Conservation (phyloP, 2,888 invertebrate genomes). For the Polyommatus icarus region DNA sequence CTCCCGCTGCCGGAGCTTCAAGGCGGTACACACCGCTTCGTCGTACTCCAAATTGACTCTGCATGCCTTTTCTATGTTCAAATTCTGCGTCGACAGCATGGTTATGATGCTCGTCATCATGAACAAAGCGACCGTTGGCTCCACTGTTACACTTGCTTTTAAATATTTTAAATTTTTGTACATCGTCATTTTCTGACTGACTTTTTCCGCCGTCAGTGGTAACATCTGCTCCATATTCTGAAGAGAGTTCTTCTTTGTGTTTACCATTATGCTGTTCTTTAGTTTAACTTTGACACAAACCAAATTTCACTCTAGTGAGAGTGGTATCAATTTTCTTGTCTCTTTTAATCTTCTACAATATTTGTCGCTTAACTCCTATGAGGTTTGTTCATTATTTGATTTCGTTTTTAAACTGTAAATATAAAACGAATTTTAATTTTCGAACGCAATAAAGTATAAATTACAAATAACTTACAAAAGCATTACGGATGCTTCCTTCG, state of each 20-base stretch:
- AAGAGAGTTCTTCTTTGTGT: neutral
- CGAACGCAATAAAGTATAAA: neutral
- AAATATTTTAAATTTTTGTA: neutral
- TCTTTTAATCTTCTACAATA: neutral
- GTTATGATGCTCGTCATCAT: conserved; percentile 84
- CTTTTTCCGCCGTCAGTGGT: neutral
- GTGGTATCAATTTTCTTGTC: neutral
- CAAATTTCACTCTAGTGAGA: neutral
- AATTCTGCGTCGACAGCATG: conserved; percentile 88
- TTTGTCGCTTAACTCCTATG: neutral
- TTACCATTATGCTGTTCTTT: neutral
- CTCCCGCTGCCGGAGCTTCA: conserved; percentile 84
- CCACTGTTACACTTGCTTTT: conserved; percentile 4
- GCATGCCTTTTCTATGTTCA: conserved; percentile 92
- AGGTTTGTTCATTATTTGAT: neutral
- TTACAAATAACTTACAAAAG: neutral
- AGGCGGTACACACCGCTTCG: conserved; percentile 84
- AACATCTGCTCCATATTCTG: conserved; percentile 1
- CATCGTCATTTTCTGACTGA: neutral
- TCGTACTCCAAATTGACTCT: conserved; percentile 87
- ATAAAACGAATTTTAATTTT: neutral
- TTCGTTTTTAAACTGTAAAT: neutral
- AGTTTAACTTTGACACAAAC: neutral
- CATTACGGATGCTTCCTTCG: neutral
- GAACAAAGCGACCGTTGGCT: conserved; percentile 58